A percentile compares a stretch with the other conserved stretches of the same genome.
phyloP scores from a whole-genome alignment of 2,888 invertebrate species.

The Drosophila seclusa region DNA sequence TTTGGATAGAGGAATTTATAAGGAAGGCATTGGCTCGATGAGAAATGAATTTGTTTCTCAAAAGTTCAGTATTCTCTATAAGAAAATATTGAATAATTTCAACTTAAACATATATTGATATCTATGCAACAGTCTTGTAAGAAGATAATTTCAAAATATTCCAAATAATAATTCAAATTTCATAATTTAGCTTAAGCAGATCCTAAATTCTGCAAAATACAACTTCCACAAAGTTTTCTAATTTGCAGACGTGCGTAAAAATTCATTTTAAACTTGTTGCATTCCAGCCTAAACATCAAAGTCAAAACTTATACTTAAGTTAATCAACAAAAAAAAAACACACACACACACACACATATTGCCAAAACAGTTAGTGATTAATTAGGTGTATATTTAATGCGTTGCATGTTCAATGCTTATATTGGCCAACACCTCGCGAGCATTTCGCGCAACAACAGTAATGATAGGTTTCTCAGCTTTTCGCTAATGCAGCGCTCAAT shows the following conservation, averaged over 20 bases:
- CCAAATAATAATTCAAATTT: background rate
- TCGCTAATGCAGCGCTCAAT: slow-evolving; percentile 43
- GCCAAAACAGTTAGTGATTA: slow-evolving; percentile 4
- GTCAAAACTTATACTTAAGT: background rate
- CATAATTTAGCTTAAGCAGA: background rate
- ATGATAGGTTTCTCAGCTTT: slow-evolving; percentile 28
- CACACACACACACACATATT: background rate
- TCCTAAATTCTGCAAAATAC: background rate
- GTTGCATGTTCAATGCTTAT: slow-evolving; percentile 15
- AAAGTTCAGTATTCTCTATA: background rate
- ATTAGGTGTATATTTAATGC: slow-evolving; percentile 19
- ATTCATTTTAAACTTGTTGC: background rate
- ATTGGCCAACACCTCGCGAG: slow-evolving; percentile 15
- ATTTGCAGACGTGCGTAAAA: background rate
- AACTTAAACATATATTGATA: too few relatives aligned
- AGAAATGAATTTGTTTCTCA: background rate
- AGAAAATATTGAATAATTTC: too few relatives aligned
- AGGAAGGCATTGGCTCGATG: rapidly evolving
- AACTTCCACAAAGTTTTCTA: background rate
- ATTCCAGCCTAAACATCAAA: background rate
- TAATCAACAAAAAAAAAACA: background rate
- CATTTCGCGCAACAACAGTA: background rate
- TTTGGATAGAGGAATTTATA: background rate
- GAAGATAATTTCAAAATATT: background rate
- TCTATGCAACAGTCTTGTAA: too few relatives aligned